Evolutionary conservation across 2,888 invertebrate genomes (phyloP).

Genomic region (Caenorhabditis parvicauda): DNA sequence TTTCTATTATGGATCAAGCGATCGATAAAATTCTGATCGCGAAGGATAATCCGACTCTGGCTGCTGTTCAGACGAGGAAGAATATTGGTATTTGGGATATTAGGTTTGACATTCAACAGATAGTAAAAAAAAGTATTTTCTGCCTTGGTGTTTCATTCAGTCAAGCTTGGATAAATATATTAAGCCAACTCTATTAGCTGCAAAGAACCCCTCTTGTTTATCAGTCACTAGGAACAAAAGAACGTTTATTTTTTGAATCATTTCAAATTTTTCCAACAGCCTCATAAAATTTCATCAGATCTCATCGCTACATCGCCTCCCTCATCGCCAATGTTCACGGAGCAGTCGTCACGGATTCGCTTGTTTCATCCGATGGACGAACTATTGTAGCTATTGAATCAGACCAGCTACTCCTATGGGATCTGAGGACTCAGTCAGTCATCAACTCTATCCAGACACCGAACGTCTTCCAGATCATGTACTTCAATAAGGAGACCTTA

Average conservation of each 20-base stretch:
- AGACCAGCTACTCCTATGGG: constrained; percentile 53
- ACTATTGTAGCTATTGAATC: constrained; percentile 31
- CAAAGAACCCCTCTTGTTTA: no score
- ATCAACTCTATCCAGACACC: constrained; percentile 40
- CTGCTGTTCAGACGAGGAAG: constrained; percentile 87
- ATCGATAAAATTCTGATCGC: constrained; percentile 78
- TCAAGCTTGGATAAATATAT: no score
- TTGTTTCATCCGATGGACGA: constrained; percentile 45
- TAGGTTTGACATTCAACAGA: no score
- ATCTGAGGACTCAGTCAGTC: constrained; percentile 53
- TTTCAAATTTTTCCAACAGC: no score
- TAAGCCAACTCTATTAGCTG: no score
- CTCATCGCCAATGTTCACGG: constrained; percentile 55
- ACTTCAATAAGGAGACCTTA: constrained; percentile 40
- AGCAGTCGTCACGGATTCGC: constrained; percentile 48
- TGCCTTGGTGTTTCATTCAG: constrained; percentile 5
- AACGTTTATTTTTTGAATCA: no score
- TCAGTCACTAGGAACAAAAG: no score
- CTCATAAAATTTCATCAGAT: no score
- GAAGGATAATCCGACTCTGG: constrained; percentile 74
- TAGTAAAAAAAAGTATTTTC: constrained; percentile 2
- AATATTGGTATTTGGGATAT: constrained; percentile 83
- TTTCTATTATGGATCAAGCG: constrained; percentile 89
- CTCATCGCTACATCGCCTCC: constrained; percentile 49
- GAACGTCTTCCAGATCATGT: constrained; percentile 44